These are phyloP conservation scores for Lepus timidus DNA, from an alignment of 2,113 vertebrate genomes.

Conservation along the genomic window DNA sequence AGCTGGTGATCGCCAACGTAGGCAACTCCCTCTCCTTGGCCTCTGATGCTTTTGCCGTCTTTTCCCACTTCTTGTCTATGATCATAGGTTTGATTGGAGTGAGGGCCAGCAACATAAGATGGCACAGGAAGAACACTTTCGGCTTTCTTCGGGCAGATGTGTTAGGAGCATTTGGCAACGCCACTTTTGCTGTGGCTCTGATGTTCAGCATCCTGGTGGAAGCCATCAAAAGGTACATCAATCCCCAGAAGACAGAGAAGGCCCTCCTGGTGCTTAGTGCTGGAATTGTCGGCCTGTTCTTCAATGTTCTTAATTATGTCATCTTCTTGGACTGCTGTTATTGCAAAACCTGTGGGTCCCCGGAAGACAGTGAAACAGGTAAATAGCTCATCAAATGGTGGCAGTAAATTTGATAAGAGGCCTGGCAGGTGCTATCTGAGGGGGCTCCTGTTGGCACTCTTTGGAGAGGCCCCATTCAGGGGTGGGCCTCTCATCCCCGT, in stretches of 20 bases:
- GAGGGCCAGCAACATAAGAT: conserved; percentile 77
- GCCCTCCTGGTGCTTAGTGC: conserved; percentile 83
- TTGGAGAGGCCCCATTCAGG: too few relatives aligned
- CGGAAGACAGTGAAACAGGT: conserved; percentile 81
- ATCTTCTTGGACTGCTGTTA: conserved; percentile 91
- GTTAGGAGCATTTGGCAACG: conserved; percentile 89
- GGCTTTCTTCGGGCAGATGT: conserved; percentile 89
- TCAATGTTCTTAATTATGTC: conserved; percentile 87
- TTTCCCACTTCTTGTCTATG: conserved; percentile 90
- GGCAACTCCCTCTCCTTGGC: conserved; percentile 89
- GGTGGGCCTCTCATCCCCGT: fast-evolving
- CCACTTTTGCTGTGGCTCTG: conserved; percentile 88
- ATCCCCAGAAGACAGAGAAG: conserved; percentile 86
- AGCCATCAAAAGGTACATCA: conserved; percentile 86
- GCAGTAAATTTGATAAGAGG: not conserved
- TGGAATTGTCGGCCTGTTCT: conserved; percentile 84
- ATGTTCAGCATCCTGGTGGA: conserved; percentile 90
- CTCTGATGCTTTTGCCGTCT: conserved; percentile 88
- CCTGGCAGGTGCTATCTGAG: not conserved
- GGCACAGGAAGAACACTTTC: conserved; percentile 84
- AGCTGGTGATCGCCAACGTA: conserved; percentile 82
- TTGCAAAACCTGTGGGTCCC: not conserved
- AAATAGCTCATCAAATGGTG: conserved; percentile 59
- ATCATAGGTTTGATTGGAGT: conserved; percentile 82
- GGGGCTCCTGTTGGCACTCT: not conserved